phyloP scores from a whole-genome alignment of 2,888 invertebrate species.

The Apantesis nais region DNA sequence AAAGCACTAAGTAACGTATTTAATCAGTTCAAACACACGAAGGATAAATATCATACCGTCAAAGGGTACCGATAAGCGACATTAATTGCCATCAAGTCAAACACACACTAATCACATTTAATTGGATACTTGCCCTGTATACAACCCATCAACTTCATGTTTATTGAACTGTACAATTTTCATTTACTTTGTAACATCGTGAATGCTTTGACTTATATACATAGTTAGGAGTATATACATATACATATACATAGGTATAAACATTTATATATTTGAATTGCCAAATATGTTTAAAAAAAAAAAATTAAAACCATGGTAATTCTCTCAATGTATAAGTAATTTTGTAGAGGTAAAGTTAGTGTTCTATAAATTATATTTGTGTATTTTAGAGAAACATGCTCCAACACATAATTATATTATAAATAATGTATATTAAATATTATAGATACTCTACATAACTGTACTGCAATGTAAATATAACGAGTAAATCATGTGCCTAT shows the following conservation, averaged over 20 bases:
- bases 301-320: background rate
- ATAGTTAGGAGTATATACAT: background rate
- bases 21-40: slow-evolving; percentile 37
- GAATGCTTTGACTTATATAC: background rate
- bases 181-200: slow-evolving; percentile 2
- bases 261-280: background rate
- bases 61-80: slow-evolving; percentile 40
- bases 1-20: slow-evolving; percentile 12
- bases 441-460: too few species aligned
- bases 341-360: too few species aligned
- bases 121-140: slow-evolving; percentile 41
- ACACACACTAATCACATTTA: slow-evolving; percentile 44
- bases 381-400: too few species aligned
- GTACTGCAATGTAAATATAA: too few species aligned
- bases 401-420: too few species aligned
- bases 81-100: slow-evolving; percentile 42
- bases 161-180: slow-evolving; percentile 38
- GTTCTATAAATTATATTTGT: too few species aligned
- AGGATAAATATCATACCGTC: slow-evolving; percentile 38
- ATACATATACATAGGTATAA: too few species aligned
- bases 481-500: too few species aligned
- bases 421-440: too few species aligned
- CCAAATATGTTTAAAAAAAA: background rate
- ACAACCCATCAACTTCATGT: slow-evolving; percentile 28
- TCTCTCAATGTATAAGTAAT: too few species aligned